Evolutionary conservation across 2,113 vertebrate genomes (phyloP).

Genomic region (Fregetta grallaria): DNA sequence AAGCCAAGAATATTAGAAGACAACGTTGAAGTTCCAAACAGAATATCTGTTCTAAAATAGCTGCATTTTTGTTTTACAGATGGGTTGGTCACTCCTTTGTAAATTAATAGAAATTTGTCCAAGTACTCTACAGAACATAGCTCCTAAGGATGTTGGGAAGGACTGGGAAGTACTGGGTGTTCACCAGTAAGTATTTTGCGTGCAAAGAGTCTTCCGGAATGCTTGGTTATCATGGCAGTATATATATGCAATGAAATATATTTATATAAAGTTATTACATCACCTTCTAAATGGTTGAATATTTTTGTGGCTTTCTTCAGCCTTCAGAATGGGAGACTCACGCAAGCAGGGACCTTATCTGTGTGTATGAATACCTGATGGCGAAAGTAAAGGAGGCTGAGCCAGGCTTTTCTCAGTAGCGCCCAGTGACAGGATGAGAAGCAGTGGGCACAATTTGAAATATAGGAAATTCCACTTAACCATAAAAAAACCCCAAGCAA

Average conservation of each 20-base stretch:
- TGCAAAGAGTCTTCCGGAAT: neutral
- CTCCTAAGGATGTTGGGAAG: constrained; percentile 75
- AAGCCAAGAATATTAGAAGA: neutral
- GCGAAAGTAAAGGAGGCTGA: neutral
- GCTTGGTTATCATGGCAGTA: neutral
- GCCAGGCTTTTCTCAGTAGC: neutral
- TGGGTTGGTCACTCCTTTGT: constrained; percentile 90
- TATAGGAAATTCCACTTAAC: neutral
- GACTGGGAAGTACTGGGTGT: constrained; percentile 86
- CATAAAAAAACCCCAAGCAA: neutral
- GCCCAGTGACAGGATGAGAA: neutral
- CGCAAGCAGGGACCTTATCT: neutral
- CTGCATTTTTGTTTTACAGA: constrained; percentile 75
- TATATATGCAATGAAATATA: neutral
- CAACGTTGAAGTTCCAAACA: neutral
- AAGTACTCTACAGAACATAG: constrained; percentile 78
- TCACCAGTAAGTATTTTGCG: constrained; percentile 86
- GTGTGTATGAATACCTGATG: neutral
- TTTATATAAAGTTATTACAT: neutral
- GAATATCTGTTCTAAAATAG: neutral
- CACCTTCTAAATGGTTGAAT: neutral
- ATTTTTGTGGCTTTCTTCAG: neutral
- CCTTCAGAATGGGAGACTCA: neutral
- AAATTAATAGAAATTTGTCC: constrained; percentile 91
- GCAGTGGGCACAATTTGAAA: neutral